Percentiles rank a stretch among this genome's conserved stretches.
phyloP scores from a whole-genome alignment of 2,888 invertebrate genomes.

The Agriotes lineatus region DNA sequence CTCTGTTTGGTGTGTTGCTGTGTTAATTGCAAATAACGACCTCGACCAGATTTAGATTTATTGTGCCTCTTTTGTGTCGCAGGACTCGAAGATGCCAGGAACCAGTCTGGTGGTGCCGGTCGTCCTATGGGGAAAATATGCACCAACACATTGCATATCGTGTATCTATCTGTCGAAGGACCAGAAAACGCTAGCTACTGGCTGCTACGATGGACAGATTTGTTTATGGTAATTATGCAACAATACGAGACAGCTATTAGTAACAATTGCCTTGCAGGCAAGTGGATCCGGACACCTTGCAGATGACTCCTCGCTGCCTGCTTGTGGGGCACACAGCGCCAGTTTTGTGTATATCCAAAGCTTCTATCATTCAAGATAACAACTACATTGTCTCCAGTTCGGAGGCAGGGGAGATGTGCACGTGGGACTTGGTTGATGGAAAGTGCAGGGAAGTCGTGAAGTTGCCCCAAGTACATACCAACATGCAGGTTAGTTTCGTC shows the following conservation, averaged over 20 bases:
- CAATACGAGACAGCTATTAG: background rate
- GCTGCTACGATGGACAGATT: constrained; percentile 98
- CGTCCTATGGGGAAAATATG: constrained; percentile 96
- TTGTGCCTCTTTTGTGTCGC: constrained; percentile 19
- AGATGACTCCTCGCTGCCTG: constrained; percentile 93
- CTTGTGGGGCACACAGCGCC: constrained; percentile 96
- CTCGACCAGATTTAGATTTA: no score
- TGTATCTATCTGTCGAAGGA: constrained; percentile 92
- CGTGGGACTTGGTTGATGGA: constrained; percentile 98
- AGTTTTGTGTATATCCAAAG: constrained; percentile 89
- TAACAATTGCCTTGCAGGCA: constrained; percentile 65
- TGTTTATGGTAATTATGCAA: constrained; percentile 83
- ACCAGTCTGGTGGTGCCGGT: constrained; percentile 96
- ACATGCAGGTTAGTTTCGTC: constrained; percentile 85
- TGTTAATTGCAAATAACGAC: constrained; percentile 37
- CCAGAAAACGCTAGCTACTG: constrained; percentile 93
- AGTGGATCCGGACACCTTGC: constrained; percentile 83
- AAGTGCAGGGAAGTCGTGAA: constrained; percentile 95
- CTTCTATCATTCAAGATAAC: constrained; percentile 84
- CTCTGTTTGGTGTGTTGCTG: constrained; percentile 36
- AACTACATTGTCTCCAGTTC: constrained; percentile 95
- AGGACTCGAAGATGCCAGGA: constrained; percentile 74
- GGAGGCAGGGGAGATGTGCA: constrained; percentile 97
- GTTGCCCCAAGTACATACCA: constrained; percentile 88
- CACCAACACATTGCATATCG: constrained; percentile 97